Evolutionary conservation across 2,888 invertebrate genomes (phyloP), one percentile per base, ranked within the genome.

Genomic region (Mesorhabditis spiculigera): DNA sequence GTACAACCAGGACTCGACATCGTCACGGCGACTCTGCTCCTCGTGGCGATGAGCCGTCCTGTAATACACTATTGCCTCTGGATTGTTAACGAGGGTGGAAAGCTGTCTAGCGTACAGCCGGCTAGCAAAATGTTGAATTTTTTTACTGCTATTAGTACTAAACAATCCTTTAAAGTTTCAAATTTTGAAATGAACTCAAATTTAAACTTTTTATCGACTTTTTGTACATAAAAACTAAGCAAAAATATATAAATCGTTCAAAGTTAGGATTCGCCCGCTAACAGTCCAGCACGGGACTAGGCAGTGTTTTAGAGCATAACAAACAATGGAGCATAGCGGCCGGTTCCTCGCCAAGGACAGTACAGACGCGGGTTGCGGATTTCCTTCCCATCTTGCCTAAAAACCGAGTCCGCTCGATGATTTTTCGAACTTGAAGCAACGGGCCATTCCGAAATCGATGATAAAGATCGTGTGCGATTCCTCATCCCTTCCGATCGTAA

Each of bases 1-100:
- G 67, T 77, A 77, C 77, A 75, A 75, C 77, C 77, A 77, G 13
- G 74, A 67, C 67, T 77, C 77, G 28, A 75, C 62, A 44, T 77
- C 77, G 67, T 77, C 77, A 63, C 74, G 74, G 1, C 77, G 70
- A 4, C 73, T 73, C 63, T 77, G 77, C 42, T 77, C 77, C 61
- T 71, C 74, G 71, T 74, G 66, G 4, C 28, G 28, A 28, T 28
- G 28, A 28, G 28, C 28, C 28, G 28, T 28, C 28, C 28, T 28
- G 28, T 28, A 28, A 28, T 28, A 28, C 28, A 28, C 28, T 28
- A 28, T 28, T 1, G 28, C 28, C 28, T 28, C 28, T 28, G 28
- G 28, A 28, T 28, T 28, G 28, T 28, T 28, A 28, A 28, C 28
- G 28, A 28, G 28, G 28, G 28, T 28, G 28, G 28, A 28, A 28